A percentile compares a stretch with the other conserved stretches of the same genome.
These are phyloP conservation scores for Dipodomys spectabilis DNA, from an alignment of 2,113 vertebrate genomes.

Conservation along the genomic window DNA sequence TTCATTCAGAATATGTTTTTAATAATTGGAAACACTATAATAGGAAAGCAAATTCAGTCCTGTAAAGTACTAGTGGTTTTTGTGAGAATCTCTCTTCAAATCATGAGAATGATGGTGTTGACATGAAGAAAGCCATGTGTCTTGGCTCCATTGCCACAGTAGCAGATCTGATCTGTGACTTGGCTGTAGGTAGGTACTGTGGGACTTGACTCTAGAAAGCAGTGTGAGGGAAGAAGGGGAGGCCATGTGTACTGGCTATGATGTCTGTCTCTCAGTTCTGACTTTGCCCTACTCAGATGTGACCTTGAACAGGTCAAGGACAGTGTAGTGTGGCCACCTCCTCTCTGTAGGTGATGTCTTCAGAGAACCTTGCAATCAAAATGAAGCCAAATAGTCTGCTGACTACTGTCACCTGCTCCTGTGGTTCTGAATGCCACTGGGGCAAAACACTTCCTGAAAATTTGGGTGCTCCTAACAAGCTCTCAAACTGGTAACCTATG, in stretches of 20 bases:
- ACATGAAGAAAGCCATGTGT: not conserved
- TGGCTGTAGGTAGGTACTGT: not conserved
- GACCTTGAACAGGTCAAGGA: not conserved
- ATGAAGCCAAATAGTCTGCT: not conserved
- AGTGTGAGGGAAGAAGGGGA: not conserved
- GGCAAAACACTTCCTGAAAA: not conserved
- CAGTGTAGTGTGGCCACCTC: not conserved
- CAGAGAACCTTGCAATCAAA: not conserved
- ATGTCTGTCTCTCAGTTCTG: rapidly evolving
- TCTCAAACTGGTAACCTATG: not conserved
- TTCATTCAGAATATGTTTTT: not conserved
- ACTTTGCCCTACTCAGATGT: rapidly evolving
- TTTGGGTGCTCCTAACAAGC: too few species aligned
- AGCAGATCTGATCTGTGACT: not conserved
- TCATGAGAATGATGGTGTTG: not conserved
- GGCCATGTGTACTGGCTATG: not conserved
- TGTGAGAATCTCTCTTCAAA: not conserved
- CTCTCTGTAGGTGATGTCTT: not conserved
- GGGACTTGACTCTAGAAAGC: not conserved
- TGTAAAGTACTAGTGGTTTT: not conserved
- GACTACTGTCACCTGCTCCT: rapidly evolving
- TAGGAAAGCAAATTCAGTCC: not conserved
- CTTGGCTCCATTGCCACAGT: not conserved
- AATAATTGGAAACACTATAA: not conserved
- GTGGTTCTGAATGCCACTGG: not conserved